Percentiles rank a stretch among this genome's conserved stretches.
Evolutionary conservation across 2,888 invertebrate genomes (phyloP).

Genomic region (Coremacera marginata): DNA sequence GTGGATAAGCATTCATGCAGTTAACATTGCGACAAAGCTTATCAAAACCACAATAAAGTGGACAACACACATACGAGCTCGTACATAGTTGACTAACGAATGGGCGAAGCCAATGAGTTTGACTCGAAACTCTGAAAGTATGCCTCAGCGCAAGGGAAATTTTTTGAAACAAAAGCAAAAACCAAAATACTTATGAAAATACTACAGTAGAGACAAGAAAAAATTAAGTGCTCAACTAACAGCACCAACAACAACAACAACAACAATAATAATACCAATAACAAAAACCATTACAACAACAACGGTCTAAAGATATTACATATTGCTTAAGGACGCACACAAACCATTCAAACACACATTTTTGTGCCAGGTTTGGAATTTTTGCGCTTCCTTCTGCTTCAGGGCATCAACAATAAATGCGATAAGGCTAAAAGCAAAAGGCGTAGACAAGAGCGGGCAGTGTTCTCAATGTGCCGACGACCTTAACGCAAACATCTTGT

Average conservation of each 20-base stretch:
- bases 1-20: neutral
- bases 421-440: conserved; percentile 31
- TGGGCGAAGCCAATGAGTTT: neutral
- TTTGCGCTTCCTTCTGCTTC: conserved; percentile 19
- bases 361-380: neutral
- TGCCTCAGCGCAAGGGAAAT: neutral
- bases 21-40: conserved; percentile 18
- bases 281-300: conserved; percentile 16
- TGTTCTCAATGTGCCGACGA: conserved; percentile 7
- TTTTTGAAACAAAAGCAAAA: neutral
- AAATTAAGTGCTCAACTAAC: conserved; percentile 26
- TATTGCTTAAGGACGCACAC: neutral
- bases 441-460: neutral
- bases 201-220: neutral
- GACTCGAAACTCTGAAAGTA: neutral
- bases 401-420: conserved; percentile 29
- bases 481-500: neutral
- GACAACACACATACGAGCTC: neutral
- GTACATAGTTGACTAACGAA: too few relatives aligned
- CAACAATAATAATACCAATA: neutral
- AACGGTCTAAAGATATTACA: neutral
- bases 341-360: neutral
- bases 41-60: conserved; percentile 4
- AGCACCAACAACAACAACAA: conserved; percentile 17
- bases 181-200: neutral